Evolutionary conservation across 2,797 vertebrate species (phyloP), one percentile per base, ranked within the genome.

Genomic region (Xerus rutilus): DNA sequence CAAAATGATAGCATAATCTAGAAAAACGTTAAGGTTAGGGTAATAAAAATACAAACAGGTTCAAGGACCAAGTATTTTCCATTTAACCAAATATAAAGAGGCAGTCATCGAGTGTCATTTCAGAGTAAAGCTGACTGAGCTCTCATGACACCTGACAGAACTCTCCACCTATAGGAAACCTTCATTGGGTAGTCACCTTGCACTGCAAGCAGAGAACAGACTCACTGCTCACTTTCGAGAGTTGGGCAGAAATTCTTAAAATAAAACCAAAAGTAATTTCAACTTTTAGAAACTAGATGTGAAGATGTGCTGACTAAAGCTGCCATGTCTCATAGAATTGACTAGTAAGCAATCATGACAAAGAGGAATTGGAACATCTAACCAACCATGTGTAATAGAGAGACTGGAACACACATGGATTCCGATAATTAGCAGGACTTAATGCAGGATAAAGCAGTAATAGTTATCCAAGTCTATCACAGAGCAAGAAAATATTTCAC

Each of bases 181-280:
- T 23, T 21, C 13, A 2, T 21, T 45, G 15, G 35, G 14, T 10
- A 14, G 39, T 3, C 30, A 35, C 3, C 52, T 74, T 30, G 3
- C 0, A n/a, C 11, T 45, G 43, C 5, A 82, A 76, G 21, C 45
- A 62, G 59, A 18, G 25, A 17, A 21, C 21, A 64, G 69, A 21
- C 11, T 59, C 74, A 45, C 5, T 43, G 18, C 45, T 82, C n/a
- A 64, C n/a, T 85, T 67, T 92, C 7, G 52, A 89, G 18, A 89
- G 21, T 74, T 32, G 65, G 45, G 14, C 8, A 13, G 45, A 92
- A 81, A 85, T n/a, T 2, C 35, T 81, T 45, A 35, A 62, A 35
- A 32, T 77, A 49, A 93, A 86, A 69, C 12, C 57, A 86, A 95
- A 92, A 69, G 7, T 64, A 72, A 73, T 89, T 81, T 54, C 32